Conservation (phyloP, 2,797 vertebrate genomes). For the Anomalospiza imberbis region DNA sequence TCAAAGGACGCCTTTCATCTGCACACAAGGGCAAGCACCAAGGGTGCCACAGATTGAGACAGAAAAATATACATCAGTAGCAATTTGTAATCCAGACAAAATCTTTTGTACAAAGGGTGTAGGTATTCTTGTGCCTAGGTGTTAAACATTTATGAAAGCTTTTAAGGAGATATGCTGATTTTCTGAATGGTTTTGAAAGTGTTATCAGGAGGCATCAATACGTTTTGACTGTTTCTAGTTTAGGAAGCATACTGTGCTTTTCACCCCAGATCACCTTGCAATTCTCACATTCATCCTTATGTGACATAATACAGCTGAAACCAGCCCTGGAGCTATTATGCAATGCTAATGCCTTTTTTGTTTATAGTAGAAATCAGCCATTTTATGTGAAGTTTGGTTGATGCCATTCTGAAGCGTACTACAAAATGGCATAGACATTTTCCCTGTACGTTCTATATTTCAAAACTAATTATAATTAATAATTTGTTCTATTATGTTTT, state of each 20-base stretch:
- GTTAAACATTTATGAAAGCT: neutral
- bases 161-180: neutral
- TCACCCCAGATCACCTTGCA: constrained; percentile 57
- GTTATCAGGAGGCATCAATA: neutral
- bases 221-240: constrained; percentile 6
- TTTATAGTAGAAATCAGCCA: constrained; percentile 34
- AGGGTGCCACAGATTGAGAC: neutral
- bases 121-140: neutral
- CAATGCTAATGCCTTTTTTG: constrained; percentile 45
- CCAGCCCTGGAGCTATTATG: constrained; percentile 46
- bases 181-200: neutral
- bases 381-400: constrained; percentile 15
- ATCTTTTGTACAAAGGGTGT: neutral
- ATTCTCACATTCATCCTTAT: constrained; percentile 49
- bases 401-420: neutral
- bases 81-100: neutral
- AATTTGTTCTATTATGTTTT: neutral
- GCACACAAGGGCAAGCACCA: neutral
- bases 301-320: constrained; percentile 53
- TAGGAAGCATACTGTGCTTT: constrained; percentile 31
- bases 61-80: neutral
- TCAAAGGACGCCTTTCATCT: neutral
- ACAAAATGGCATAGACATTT: neutral
- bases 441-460: neutral
- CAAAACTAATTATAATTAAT: neutral